Base-by-base conservation (phyloP, 2,797 vertebrate species). In the Synanceia verrucosa region DNA sequence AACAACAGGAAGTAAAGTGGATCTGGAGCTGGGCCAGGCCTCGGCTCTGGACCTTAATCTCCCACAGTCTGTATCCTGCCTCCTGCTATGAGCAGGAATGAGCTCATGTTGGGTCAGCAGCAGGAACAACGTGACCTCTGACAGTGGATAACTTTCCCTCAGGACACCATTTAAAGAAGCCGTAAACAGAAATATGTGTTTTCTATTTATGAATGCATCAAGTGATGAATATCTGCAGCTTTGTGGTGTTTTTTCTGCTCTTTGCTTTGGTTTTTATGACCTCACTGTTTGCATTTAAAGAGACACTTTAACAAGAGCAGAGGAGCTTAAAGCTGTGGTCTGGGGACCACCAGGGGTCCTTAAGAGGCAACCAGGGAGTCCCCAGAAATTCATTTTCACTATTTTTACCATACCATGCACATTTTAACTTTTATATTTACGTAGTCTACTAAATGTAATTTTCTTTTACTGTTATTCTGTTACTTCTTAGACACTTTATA, bases 51-150 rank as follows among this genome's bases (percentile, higher is more conserved):
- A 46, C 19, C 43, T n/a, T 79, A 50, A 78, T 81, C 82, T 84
- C 55, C 57, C 80, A 51, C 77, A 61, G 55, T 62, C 73, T 75
- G 76, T 5, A 67, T 86, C 88, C 82, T 79, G 73, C 52, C 70
- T 61, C 39, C 67, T 53, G 29, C 52, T 18, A 1, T 4, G 29
- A 56, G 64, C 34, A 72, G 81, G 64, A 83, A 68, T 67, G 55
- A 53, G 37, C 31, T 43, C 5, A 2, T 81, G 73, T 85, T 76
- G 50, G 57, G 70, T 73, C 2, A 58, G 72, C 56, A 51, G 2
- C 28, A 4, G 12, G 46, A 73, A 39, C 60, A 65, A 46, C 67
- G 34, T 24, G 33, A 70, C 60, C 50, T 53, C 21, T n/a, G 1
- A 12, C n/a, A 16, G 4, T 31, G 46, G 33, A 63, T 24, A 24